A percentile compares a stretch with the other conserved stretches of the same genome.
phyloP scores from a whole-genome alignment of 2,113 vertebrate species.

The Garra rufa region DNA sequence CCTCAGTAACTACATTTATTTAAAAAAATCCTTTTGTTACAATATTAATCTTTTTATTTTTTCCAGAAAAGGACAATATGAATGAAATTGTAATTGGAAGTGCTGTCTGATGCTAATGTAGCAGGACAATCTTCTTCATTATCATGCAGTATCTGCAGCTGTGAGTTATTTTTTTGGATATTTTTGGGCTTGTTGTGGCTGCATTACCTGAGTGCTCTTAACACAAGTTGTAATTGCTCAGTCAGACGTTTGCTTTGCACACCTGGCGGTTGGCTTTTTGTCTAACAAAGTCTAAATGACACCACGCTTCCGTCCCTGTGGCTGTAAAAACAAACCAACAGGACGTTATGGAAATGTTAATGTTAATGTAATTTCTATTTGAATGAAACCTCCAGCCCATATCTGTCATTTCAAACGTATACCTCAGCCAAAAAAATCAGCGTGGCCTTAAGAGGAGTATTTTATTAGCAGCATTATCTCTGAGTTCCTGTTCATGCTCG shows the following conservation, averaged over 20 bases:
- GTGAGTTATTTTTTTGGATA: conserved; percentile 49
- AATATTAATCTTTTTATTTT: too few relatives aligned
- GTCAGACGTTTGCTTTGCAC: conserved; percentile 54
- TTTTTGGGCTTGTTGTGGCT: conserved; percentile 52
- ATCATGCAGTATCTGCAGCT: conserved; percentile 46
- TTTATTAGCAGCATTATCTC: background rate
- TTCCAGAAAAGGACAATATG: too few relatives aligned
- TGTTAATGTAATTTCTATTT: conserved; percentile 39
- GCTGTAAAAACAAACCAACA: conserved; percentile 32
- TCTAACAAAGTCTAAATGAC: background rate
- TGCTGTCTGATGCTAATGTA: too few relatives aligned
- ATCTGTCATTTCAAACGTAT: conserved; percentile 28
- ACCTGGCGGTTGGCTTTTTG: conserved; percentile 54
- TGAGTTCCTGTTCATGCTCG: background rate
- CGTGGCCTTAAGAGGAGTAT: background rate
- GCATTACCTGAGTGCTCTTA: conserved; percentile 39
- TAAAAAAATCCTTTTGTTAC: too few relatives aligned
- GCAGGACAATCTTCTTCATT: conserved; percentile 66
- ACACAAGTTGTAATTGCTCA: background rate
- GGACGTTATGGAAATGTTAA: conserved; percentile 45
- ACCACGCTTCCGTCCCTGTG: background rate
- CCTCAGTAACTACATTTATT: too few relatives aligned
- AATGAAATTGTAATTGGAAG: too few relatives aligned
- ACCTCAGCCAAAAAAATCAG: background rate
- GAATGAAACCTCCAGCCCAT: conserved; percentile 26